Evolutionary conservation across 2,797 vertebrate genomes (phyloP).

Genomic region (Muscicapa comitata): DNA sequence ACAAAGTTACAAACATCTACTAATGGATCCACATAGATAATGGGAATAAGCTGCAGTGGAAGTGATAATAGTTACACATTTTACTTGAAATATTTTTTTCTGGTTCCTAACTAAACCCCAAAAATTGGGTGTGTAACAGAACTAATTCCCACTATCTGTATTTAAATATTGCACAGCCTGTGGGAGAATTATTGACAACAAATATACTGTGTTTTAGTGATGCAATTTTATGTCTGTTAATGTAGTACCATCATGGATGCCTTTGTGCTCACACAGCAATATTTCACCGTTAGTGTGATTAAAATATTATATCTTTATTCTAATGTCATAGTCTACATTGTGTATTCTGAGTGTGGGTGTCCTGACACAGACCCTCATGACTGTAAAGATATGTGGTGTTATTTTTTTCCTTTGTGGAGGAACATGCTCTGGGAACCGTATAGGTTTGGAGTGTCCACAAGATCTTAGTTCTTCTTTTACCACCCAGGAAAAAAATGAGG

Average conservation of each 20-base stretch:
- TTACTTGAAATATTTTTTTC: background rate
- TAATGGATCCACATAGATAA: background rate
- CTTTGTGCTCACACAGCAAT: background rate
- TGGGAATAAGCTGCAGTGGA: background rate
- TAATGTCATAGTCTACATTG: background rate
- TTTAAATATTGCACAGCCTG: background rate
- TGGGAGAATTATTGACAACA: background rate
- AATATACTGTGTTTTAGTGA: background rate
- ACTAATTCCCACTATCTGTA: background rate
- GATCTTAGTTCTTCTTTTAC: background rate
- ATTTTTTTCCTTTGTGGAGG: background rate
- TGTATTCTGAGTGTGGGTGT: background rate
- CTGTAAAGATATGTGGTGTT: background rate
- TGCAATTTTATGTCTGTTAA: background rate
- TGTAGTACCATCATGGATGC: background rate
- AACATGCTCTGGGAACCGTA: background rate
- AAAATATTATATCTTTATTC: background rate
- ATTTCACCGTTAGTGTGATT: background rate
- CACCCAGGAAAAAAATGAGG: background rate
- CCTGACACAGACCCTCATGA: constrained; percentile 15
- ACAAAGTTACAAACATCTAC: background rate
- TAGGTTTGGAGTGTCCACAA: background rate
- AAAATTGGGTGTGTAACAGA: background rate
- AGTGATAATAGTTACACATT: background rate
- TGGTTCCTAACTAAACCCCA: background rate